These are phyloP conservation scores for Strigamia maritima DNA, from an alignment of 2,888 invertebrate species.

Conservation along the genomic window DNA sequence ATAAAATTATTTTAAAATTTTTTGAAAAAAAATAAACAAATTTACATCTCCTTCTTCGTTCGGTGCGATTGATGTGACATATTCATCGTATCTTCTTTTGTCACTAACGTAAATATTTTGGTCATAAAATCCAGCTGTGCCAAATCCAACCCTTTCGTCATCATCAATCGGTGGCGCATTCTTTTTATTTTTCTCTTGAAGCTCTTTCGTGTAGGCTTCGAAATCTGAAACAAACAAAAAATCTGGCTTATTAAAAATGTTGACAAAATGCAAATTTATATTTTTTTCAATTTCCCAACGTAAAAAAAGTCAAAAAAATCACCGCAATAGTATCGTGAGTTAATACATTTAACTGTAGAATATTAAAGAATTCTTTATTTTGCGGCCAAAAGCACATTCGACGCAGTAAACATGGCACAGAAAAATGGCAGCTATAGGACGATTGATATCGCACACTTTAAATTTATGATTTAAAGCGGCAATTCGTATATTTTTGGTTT, in stretches of 20 bases:
- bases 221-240: slow-evolving; percentile 68
- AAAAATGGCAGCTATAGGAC: background rate
- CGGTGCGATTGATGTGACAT: slow-evolving; percentile 92
- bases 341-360: background rate
- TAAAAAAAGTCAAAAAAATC: no score
- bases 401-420: slow-evolving; percentile 26
- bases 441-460: slow-evolving; percentile 42
- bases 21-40: slow-evolving; percentile 37
- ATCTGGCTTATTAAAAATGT: slow-evolving; percentile 31
- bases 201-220: slow-evolving; percentile 87
- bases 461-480: background rate
- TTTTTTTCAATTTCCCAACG: background rate
- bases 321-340: no score
- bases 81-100: slow-evolving; percentile 80
- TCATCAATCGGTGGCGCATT: slow-evolving; percentile 65
- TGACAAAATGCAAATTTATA: background rate
- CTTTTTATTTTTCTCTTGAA: slow-evolving; percentile 77
- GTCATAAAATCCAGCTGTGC: slow-evolving; percentile 80
- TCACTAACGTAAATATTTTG: slow-evolving; percentile 84
- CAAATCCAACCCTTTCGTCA: slow-evolving; percentile 72
- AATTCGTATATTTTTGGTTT: no score
- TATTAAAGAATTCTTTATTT: background rate
- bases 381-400: background rate
- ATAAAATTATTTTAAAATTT: background rate
- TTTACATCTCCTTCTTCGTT: slow-evolving; percentile 85